Evolutionary conservation across 30 jellyfish, hydroid and myxozoan genomes (phyloP), one percentile per base, ranked within the genome.

Genomic region (Catostylus mosaicus): DNA sequence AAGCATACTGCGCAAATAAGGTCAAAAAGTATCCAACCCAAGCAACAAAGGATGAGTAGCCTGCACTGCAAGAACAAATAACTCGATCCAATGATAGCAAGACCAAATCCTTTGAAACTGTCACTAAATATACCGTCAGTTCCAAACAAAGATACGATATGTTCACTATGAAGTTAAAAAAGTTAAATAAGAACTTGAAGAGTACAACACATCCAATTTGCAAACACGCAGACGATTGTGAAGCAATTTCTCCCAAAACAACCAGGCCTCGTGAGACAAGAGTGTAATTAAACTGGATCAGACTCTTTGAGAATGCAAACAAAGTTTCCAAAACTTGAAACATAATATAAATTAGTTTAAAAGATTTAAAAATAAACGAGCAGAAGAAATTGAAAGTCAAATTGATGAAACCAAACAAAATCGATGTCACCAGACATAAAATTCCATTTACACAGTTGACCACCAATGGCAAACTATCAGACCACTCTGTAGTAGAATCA

Each of bases 221-320:
- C 12, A 50, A 18, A 7, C 14, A 29, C 19, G 32, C 32, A 0
- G 20, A 35, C 24, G 73, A 11, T 26, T 33, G 18, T 50, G 75
- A 24, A 32, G 27, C 61, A 19, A 74, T 18, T 31, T 61, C 30
- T 30, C 56, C 81, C 19, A 65, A 40, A 20, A 65, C 34, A 12
- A 38, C 30, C 70, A 78, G 36, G 54, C 80, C 73, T 11, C 72
- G 61, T 0, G 81, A 27, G 12, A 63, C 89, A 16, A 78, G 20
- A 29, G 18, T 66, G 62, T 38, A 78, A 43, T 78, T 78, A 30
- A 78, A 63, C 34, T 61, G 78, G 23, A 78, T 61, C 62, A 64
- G 29, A 40, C 74, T 46, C 56, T 48, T 47, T 10, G 59, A 43
- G 73, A 78, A 78, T 40, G 38, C 54, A 54, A 43, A 36, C 11